Evolutionary conservation across 2,888 invertebrate genomes (phyloP).

Genomic region (Monopis laevigella): DNA sequence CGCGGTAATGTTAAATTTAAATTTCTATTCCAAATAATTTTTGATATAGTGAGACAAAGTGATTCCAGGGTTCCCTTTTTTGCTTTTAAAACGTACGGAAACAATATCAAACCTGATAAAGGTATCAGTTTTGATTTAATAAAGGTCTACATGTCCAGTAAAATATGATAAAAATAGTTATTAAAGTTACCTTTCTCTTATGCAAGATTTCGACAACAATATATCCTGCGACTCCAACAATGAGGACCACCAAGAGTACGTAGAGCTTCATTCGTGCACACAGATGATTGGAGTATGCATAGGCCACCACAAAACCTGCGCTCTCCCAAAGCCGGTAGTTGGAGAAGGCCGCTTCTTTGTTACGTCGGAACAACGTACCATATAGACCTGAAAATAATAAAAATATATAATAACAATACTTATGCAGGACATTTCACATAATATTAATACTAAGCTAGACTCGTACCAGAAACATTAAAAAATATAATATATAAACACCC

Average conservation of each 20-base stretch:
- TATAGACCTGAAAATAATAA: conserved; percentile 73
- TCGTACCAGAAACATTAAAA: too few relatives aligned
- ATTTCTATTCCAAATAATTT: too few relatives aligned
- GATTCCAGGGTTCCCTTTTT: too few relatives aligned
- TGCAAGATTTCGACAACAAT: conserved; percentile 83
- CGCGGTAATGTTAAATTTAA: too few relatives aligned
- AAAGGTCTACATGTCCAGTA: background rate
- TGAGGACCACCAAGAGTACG: conserved; percentile 80
- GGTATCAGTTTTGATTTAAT: too few relatives aligned
- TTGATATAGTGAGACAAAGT: too few relatives aligned
- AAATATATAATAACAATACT: background rate
- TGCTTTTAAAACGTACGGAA: too few relatives aligned
- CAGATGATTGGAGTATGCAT: conserved; percentile 87
- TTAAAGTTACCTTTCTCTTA: conserved; percentile 74
- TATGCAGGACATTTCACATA: too few relatives aligned
- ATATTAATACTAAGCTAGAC: too few relatives aligned
- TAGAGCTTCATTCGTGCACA: conserved; percentile 89
- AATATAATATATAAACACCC: too few relatives aligned
- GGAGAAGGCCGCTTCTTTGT: conserved; percentile 92
- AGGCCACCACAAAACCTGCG: conserved; percentile 88
- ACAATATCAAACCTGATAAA: too few relatives aligned
- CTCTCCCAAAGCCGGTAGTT: conserved; percentile 93
- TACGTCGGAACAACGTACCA: conserved; percentile 85
- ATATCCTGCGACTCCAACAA: conserved; percentile 80
- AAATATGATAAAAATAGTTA: too few relatives aligned